phyloP scores from a whole-genome alignment of 2,113 vertebrate genomes.

The Cebus imitator region DNA sequence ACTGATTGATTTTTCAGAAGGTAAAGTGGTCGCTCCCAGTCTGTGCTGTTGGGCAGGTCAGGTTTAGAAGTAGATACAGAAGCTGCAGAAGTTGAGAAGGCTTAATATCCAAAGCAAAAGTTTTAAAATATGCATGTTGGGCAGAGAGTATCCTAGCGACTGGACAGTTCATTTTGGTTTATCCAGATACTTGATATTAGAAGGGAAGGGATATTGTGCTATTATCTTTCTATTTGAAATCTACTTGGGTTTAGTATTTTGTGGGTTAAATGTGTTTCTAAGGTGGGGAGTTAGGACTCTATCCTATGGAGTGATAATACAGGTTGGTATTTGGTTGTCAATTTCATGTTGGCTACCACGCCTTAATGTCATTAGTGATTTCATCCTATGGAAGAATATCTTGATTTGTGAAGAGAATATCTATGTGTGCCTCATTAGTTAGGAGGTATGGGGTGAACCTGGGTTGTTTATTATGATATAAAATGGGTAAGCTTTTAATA shows the following conservation, averaged over 20 bases:
- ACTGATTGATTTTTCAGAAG: conserved; percentile 99
- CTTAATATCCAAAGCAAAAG: conserved; percentile 60
- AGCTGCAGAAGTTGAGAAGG: conserved; percentile 52
- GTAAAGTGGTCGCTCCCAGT: conserved; percentile 89
- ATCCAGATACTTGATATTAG: background rate
- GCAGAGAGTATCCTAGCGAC: background rate
- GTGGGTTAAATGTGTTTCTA: conserved; percentile 13
- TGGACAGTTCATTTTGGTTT: conserved; percentile 33
- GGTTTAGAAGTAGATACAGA: conserved; percentile 52
- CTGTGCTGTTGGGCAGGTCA: conserved; percentile 73
- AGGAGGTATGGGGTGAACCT: background rate
- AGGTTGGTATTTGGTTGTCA: background rate
- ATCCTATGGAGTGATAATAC: background rate
- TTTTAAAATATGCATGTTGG: conserved; percentile 71
- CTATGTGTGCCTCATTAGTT: conserved; percentile 29
- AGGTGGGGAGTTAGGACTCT: background rate
- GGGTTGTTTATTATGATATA: background rate
- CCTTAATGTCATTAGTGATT: background rate
- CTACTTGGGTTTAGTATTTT: conserved; percentile 1
- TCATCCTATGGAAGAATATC: background rate
- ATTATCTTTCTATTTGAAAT: background rate
- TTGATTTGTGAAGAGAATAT: conserved; percentile 52
- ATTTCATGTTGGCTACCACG: background rate
- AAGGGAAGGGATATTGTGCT: conserved; percentile 3
- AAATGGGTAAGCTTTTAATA: background rate